Base-by-base conservation (phyloP, 2,797 vertebrate species). In the Pseudochirops cupreus region DNA sequence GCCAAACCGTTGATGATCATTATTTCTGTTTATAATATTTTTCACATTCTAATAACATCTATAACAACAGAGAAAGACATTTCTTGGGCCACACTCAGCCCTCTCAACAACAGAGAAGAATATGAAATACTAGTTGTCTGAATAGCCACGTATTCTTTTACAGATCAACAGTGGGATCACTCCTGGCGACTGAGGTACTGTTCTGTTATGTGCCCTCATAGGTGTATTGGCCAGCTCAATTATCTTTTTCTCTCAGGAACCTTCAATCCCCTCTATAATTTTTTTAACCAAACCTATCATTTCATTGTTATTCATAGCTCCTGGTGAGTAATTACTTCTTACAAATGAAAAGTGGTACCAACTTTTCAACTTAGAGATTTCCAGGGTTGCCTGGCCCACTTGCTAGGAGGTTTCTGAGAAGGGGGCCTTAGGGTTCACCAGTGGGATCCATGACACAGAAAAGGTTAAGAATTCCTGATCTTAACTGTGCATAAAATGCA, bases 131-230 rank as follows among this genome's bases (percentile, higher is more conserved):
- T 26, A 39, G 21, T 94, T 58, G 29, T 11, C 1, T 90, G 5
- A 93, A 91, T 59, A 12, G 90, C 26, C 91, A 39, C 94, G 54
- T 94, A 94, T 97, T 95, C 95, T 97, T 50, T 97, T 94, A 92
- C 97, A 99, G 99, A 97, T 99, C 99, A 33, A 98, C 98, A 0
- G 98, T 99, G 90, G 99, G 99, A 46, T 94, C 97, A 16, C 97
- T 98, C 93, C 98, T 99, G 59, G 99, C 99, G 91, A 96, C 98
- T 57, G 98, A 99, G 99, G 99, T 99, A 99, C 93, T 33, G n/a
- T 28, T 82, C 55, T 67, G 29, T 28, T 24, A 31, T 74, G 56
- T 18, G 53, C 91, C 82, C 50, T 33, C 7, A 14, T 1, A 39
- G 33, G 0, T 56, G 14, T 12, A 0, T 56, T 62, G 0, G 14